Percentiles rank a stretch among this genome's conserved stretches.
These are phyloP conservation scores for Typhlichthys eigenmanni DNA, from an alignment of 2,797 vertebrate species.

Conservation along the genomic window DNA sequence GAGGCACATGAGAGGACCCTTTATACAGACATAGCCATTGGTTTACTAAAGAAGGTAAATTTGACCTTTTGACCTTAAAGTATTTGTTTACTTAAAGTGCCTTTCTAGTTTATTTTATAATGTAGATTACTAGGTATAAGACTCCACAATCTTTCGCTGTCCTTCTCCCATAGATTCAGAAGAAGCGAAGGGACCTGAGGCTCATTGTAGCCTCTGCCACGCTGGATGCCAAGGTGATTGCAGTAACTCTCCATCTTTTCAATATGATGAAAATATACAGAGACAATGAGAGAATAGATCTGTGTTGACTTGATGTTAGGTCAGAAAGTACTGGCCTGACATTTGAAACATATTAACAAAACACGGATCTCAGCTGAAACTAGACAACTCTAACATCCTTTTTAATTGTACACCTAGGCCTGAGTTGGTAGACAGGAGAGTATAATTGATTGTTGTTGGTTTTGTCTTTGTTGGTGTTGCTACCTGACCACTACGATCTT, in stretches of 20 bases:
- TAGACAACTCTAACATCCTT: conserved; percentile 4
- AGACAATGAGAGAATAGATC: conserved; percentile 14
- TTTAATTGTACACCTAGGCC: conserved; percentile 9
- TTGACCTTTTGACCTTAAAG: neutral
- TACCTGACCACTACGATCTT: neutral
- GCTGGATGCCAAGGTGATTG: conserved; percentile 93
- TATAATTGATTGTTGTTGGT: neutral
- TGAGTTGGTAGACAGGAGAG: neutral
- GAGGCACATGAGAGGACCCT: conserved; percentile 97
- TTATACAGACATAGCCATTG: conserved; percentile 96
- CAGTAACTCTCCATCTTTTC: conserved; percentile 26
- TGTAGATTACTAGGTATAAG: neutral
- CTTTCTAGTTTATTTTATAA: neutral
- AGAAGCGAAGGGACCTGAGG: conserved; percentile 92
- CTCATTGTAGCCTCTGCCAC: conserved; percentile 96
- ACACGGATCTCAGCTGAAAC: conserved; percentile 40
- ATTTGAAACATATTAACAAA: conserved; percentile 44
- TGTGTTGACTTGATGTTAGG: conserved; percentile 41
- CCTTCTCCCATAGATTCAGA: conserved; percentile 85
- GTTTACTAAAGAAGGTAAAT: conserved; percentile 94
- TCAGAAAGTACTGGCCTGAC: conserved; percentile 49
- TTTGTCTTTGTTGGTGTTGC: neutral
- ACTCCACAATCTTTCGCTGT: neutral
- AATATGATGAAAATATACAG: too few relatives aligned
- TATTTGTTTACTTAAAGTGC: neutral